Evolutionary conservation across 2,113 vertebrate species (phyloP).

Genomic region (Lanius ludovicianus): DNA sequence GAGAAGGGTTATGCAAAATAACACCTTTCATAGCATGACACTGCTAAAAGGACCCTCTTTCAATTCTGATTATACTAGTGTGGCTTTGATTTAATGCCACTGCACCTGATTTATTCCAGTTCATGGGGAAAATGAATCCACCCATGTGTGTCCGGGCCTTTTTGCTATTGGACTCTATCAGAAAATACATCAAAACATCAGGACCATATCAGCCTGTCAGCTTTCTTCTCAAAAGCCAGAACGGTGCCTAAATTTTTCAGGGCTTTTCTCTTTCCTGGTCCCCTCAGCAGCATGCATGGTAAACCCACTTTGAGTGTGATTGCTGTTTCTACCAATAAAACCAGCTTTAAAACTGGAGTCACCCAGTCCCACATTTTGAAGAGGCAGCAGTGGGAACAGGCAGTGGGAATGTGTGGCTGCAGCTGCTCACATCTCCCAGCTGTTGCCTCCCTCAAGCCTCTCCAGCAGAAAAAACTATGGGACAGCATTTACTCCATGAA

Average conservation of each 20-base stretch:
- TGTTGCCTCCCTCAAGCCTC: not conserved
- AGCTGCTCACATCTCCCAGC: accelerated
- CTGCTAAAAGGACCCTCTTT: not conserved
- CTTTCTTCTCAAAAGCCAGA: constrained; percentile 13
- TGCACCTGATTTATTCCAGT: not conserved
- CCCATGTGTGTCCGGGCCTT: not conserved
- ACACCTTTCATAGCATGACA: not conserved
- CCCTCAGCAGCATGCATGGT: accelerated
- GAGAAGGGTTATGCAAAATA: not conserved
- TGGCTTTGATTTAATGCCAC: not conserved
- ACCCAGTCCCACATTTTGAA: accelerated
- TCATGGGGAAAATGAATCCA: not conserved
- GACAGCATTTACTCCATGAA: not conserved
- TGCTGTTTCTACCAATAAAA: not conserved
- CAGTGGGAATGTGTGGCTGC: not conserved
- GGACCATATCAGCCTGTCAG: not conserved
- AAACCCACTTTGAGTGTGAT: accelerated
- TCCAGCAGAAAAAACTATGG: not conserved
- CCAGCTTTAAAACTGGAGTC: not conserved
- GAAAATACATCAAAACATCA: not conserved
- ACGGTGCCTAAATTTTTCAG: not conserved
- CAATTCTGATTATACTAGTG: not conserved
- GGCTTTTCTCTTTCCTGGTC: not conserved
- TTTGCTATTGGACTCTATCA: not conserved
- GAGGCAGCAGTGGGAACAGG: not conserved